Base-by-base conservation (phyloP, 2,113 vertebrate genomes). In the Kryptolebias marmoratus region DNA sequence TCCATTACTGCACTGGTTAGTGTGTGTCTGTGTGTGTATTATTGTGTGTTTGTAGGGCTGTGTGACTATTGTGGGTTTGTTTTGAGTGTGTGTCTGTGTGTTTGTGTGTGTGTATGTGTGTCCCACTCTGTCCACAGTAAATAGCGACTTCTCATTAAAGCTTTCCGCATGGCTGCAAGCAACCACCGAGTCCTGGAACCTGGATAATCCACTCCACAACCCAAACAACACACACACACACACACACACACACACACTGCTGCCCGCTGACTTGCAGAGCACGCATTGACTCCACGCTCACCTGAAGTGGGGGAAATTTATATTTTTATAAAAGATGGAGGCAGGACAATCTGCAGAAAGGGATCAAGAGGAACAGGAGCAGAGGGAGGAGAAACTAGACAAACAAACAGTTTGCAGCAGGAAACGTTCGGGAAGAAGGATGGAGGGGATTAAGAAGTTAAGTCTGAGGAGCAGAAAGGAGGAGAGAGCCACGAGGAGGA, bases 121-220 rank as follows among this genome's bases (percentile, higher is more conserved):
- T 87, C 71, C 64, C 75, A 66, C 76, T 80, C 72, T 85, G 86
- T 90, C 83, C 83, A 81, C 82, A 69, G 85, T 88, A 89, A 90
- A 88, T 79, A 86, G 80, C 2, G 81, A 83, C 85, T 83, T 85
- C 89, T 90, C 89, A 90, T 90, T 90, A 90, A 90, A 90, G 87
- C 83, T 88, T 90, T 90, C 77, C 59, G 80, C 89, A 88, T 68
- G 68, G 71, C 85, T 89, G 89, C 87, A 14, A 58, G 75, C 12
- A n/a, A 89, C 81, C 39, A 15, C 56, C 31, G 57, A 88, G 75
- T 88, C 83, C 85, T 82, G 77, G 75, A 86, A 86, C 83, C 87
- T 81, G 83, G 87, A 89, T 90, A 90, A 90, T 89, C 89, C 89
- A 87, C 89, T 87, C 64, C 80, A 36, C 31, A 36, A 62, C 63